phyloP scores from a whole-genome alignment of 2,888 invertebrate species.

The Troides helena region DNA sequence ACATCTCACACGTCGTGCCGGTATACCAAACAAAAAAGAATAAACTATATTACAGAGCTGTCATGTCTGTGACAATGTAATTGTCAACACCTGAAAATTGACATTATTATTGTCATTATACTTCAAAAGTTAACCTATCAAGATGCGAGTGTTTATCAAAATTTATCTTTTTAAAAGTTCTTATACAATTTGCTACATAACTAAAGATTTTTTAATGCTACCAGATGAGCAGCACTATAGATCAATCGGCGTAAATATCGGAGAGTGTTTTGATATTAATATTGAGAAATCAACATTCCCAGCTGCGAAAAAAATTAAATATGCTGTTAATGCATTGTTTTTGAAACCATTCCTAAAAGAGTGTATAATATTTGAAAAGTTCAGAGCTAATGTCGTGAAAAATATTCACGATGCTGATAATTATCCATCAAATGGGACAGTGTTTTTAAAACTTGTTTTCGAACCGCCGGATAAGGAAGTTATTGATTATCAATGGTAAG shows the following conservation, averaged over 20 bases:
- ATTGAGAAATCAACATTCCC: conserved; percentile 39
- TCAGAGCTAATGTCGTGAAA: conserved; percentile 54
- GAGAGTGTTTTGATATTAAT: conserved; percentile 42
- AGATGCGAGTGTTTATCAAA: conserved; percentile 60
- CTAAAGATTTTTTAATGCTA: conserved; percentile 51
- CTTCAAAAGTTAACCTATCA: conserved; percentile 26
- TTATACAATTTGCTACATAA: conserved; percentile 57
- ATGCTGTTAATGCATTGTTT: conserved; percentile 55
- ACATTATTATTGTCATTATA: background rate
- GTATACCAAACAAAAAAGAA: too few species aligned
- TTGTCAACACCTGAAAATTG: background rate
- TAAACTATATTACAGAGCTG: too few species aligned
- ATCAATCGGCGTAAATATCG: conserved; percentile 51
- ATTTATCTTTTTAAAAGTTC: conserved; percentile 55
- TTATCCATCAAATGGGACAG: conserved; percentile 46
- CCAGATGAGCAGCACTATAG: conserved; percentile 49
- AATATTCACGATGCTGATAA: conserved; percentile 51
- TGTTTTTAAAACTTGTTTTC: conserved; percentile 72
- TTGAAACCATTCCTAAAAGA: conserved; percentile 61
- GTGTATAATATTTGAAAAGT: conserved; percentile 56
- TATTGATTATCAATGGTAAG: conserved; percentile 86
- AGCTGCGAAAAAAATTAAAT: conserved; percentile 37
- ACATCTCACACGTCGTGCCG: too few species aligned
- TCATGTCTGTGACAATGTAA: background rate
- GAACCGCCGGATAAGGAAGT: conserved; percentile 81